Evolutionary conservation across 2,888 invertebrate species (phyloP).

Genomic region (Melinopterus prodromus): DNA sequence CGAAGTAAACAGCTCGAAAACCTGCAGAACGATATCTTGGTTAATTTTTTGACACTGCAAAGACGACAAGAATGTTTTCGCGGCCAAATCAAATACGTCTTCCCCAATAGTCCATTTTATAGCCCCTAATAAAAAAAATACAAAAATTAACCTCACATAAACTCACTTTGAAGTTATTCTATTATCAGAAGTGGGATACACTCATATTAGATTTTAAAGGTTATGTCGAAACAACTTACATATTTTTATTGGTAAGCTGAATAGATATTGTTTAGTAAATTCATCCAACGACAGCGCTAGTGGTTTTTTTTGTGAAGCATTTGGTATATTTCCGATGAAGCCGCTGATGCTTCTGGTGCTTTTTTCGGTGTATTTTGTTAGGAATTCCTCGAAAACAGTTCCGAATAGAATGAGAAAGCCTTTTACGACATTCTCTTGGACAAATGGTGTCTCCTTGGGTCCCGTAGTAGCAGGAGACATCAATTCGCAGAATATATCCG

Average conservation of each 20-base stretch:
- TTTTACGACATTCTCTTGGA: constrained; percentile 63
- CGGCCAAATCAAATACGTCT: constrained; percentile 53
- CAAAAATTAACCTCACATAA: constrained; percentile 11
- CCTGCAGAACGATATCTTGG: constrained; percentile 61
- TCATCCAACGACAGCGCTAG: constrained; percentile 52
- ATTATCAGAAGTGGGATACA: background rate
- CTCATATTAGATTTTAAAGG: background rate
- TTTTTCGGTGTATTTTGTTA: constrained; percentile 41
- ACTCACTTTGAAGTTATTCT: constrained; percentile 13
- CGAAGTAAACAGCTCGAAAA: constrained; percentile 58
- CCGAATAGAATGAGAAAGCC: constrained; percentile 60
- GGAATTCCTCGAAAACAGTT: constrained; percentile 55
- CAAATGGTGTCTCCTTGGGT: constrained; percentile 56
- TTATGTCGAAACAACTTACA: background rate
- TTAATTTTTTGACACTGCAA: constrained; percentile 61
- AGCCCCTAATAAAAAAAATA: constrained; percentile 49
- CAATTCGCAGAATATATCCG: constrained; percentile 63
- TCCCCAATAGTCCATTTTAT: constrained; percentile 57
- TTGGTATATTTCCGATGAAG: constrained; percentile 48
- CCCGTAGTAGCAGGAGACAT: constrained; percentile 56
- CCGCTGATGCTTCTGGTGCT: constrained; percentile 46
- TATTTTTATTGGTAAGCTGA: constrained; percentile 52
- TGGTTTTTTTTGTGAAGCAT: constrained; percentile 44
- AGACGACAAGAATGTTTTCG: constrained; percentile 59
- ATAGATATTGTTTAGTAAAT: constrained; percentile 50